Evolutionary conservation across 2,113 vertebrate species (phyloP), one percentile per base, ranked within the genome.

Genomic region (Hyla sarda): DNA sequence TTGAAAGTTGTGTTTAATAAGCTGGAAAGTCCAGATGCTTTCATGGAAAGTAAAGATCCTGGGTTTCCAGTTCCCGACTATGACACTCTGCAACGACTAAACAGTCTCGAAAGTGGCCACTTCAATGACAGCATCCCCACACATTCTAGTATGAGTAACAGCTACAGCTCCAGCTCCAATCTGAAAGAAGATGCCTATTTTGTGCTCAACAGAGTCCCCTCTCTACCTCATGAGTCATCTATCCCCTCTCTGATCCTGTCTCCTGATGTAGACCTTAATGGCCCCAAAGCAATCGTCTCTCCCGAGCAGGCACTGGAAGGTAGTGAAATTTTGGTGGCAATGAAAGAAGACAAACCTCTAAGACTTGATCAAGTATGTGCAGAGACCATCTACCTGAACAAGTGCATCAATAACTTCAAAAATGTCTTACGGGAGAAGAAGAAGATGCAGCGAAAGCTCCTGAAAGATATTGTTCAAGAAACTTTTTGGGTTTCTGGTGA

Each of bases 331-430:
- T 14, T 45, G 32, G 90, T 86, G 37, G 91, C 88, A 79, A 73
- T 88, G 5, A 91, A 89, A 67, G 92, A 92, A 47, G 87, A 84
- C 71, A 92, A 89, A 83, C 91, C 91, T 6, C 82, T 94, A 89
- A 95, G 92, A 85, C 93, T 95, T 25, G 94, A 95, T 58, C 95
- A 95, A 87, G 92, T 95, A 58, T 95, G 95, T 47, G 90, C 91
- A 17, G 95, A 97, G 90, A 94, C 95, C 34, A 92, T 96, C 90
- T 97, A 97, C 91, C 93, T 93, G 89, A 97, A 95, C 91, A 95
- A 96, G 45, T 97, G 97, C 89, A 97, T 98, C 89, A 96, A 93
- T 88, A 98, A 98, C 90, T 97, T 99, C 91, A 96, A 97, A 89
- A 96, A 94, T 28, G 95, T 98, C 84, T 93, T 99, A 86, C 95